Evolutionary conservation across 2,113 vertebrate genomes (phyloP), one percentile per base, ranked within the genome.

Genomic region (Entomyzon cyanotis): DNA sequence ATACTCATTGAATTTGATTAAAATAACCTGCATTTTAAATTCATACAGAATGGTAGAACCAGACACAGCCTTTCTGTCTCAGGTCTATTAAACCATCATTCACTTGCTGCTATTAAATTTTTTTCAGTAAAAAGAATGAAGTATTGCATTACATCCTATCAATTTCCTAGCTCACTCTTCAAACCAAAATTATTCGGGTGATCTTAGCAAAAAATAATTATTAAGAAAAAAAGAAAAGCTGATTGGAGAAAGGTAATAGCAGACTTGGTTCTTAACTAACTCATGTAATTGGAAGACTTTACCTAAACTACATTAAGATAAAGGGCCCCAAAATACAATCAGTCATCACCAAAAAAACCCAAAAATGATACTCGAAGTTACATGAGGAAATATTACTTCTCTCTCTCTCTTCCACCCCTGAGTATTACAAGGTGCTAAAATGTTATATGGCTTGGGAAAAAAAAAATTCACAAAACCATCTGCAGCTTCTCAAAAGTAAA

Each of bases 311-410:
- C 22, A 37, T 49, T 47, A 35, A 87, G 84, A 90, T 53, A 50
- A 73, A 74, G 11, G 49, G 24, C 56, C 22, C 3, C 18, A 93
- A 70, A 94, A 55, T 44, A 33, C 7, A 85, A 60, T 22, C 0
- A 0, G 7, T 33, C 16, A 39, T 22, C 13, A 25, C 20, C 74
- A 80, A 58, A 53, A 83, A 27, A 0, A 1, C 23, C 3, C 1
- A 3, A 76, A 76, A 83, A 62, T 62, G 4, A 3, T 74, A 37
- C 47, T 79, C 60, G 21, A 79, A 90, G 10, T 37, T 37, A 31
- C 4, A 33, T 7, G 4, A 59, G 12, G 5, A 80, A 83, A 79
- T 31, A 39, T 0, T 5, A 24, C 59, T 87, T 53, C 24, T 62
- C 12, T 35, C 25, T 35, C 25, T 16, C 24, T 19, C 11, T 15